Percentiles rank a stretch among this genome's conserved stretches.
Evolutionary conservation across 2,113 vertebrate species (phyloP).

Genomic region (Acrocephalus kingi): DNA sequence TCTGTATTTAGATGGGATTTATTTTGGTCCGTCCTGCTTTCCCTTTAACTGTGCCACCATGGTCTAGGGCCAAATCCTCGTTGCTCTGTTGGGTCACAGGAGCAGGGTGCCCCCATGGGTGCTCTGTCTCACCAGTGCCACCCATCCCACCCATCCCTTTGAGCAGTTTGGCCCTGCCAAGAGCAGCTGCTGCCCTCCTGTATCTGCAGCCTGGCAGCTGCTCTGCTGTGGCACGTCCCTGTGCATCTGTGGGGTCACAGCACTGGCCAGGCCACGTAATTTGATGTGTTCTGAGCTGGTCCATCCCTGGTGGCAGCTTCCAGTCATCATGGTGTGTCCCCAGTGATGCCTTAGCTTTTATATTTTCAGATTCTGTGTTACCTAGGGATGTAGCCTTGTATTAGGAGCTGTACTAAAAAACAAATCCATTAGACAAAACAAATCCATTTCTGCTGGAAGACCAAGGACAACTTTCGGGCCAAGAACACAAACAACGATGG

Average conservation of each 20-base stretch:
- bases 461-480: too few relatives aligned
- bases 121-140: neutral
- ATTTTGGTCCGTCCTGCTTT: neutral
- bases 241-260: fast-evolving
- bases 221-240: neutral
- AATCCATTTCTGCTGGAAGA: too few relatives aligned
- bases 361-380: too few relatives aligned
- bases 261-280: neutral
- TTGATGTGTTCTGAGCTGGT: neutral
- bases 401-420: too few relatives aligned
- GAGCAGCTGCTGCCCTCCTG: neutral
- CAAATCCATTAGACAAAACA: too few relatives aligned
- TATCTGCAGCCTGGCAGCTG: neutral
- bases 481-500: too few relatives aligned
- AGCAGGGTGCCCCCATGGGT: neutral
- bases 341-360: neutral
- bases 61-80: neutral
- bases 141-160: neutral
- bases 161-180: neutral
- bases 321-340: neutral
- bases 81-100: neutral
- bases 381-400: too few relatives aligned
- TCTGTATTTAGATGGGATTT: slow-evolving; percentile 12
- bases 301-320: neutral
- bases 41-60: neutral